Base-by-base conservation (phyloP, 2,888 invertebrate genomes). In the Spilosoma lubricipeda region DNA sequence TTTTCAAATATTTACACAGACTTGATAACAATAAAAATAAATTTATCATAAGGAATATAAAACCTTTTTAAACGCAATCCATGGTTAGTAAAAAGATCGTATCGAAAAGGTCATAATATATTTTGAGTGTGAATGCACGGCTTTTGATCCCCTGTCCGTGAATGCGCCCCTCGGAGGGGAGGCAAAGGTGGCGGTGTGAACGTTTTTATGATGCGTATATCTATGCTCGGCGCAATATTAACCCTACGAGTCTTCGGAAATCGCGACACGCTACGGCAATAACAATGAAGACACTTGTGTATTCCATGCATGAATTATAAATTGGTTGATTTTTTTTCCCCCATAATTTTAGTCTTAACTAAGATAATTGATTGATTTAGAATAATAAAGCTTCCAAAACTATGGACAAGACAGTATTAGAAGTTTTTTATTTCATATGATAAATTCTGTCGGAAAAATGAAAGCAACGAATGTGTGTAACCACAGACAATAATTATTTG, bases 41-140 rank as follows among this genome's bases (percentile, higher is more conserved):
- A 67, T 45, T n/a, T n/a, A 69, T 65, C 71, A 36, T 33, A 45
- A 20, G 13, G 9, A 70, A 72, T 77, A 80, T 83, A 77, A 72
- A 81, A 78, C 79, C 67, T 71, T 66, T 79, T 76, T 70, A 72
- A 78, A 82, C 71, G 69, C 68, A 74, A 73, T 73, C 74, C 70
- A 71, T 75, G 67, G 76, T 80, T 82, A 83, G 85, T 86, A 85
- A 86, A 88, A 85, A 82, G 82, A 82, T 84, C 81, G 80, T 84
- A 85, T 83, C 79, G 86, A 87, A 88, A 88, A 87, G 87, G 88
- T 87, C 86, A 84, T 82, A 79, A 83, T 86, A 82, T 81, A 80
- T 88, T 88, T 86, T 86, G 84, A 89, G 89, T 88, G 87, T 88
- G 86, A 88, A 88, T 88, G 89, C 86, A 86, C 83, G 83, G 81